These are phyloP conservation scores for Enteromius mattozi DNA, from an alignment of 2,797 vertebrate species.

Conservation along the genomic window DNA sequence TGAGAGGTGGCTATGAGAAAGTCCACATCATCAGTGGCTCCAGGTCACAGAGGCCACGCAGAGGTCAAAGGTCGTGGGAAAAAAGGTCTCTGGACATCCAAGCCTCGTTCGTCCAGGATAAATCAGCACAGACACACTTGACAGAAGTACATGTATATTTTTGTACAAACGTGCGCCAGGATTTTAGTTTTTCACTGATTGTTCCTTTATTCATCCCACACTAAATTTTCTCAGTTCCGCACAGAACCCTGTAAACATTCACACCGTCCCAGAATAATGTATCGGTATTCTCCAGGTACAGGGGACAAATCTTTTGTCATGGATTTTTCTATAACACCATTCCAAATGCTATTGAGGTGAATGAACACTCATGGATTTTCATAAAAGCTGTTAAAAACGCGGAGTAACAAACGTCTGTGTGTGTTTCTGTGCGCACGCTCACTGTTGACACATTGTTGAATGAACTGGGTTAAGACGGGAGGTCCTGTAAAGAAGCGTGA, in stretches of 20 bases:
- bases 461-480: slow-evolving; percentile 47
- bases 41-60: slow-evolving; percentile 57
- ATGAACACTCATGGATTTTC: slow-evolving; percentile 57
- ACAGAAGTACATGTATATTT: neutral
- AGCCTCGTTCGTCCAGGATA: neutral
- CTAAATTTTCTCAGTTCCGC: slow-evolving; percentile 31
- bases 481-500: slow-evolving; percentile 15
- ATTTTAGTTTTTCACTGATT: slow-evolving; percentile 15
- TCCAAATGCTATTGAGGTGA: slow-evolving; percentile 50
- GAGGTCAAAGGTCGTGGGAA: slow-evolving; percentile 72
- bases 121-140: neutral
- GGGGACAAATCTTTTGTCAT: slow-evolving; percentile 54
- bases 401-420: slow-evolving; percentile 44
- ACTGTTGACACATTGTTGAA: slow-evolving; percentile 47
- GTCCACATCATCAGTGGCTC: slow-evolving; percentile 26
- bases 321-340: slow-evolving; percentile 54
- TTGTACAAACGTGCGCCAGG: neutral
- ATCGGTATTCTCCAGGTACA: slow-evolving; percentile 54
- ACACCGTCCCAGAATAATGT: slow-evolving; percentile 46
- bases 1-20: slow-evolving; percentile 25
- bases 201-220: slow-evolving; percentile 14
- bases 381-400: slow-evolving; percentile 53
- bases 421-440: slow-evolving; percentile 44
- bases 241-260: slow-evolving; percentile 28
- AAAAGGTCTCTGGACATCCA: slow-evolving; percentile 48